Base-by-base conservation (phyloP, 2,797 vertebrate genomes). In the Aphelocoma californica region DNA sequence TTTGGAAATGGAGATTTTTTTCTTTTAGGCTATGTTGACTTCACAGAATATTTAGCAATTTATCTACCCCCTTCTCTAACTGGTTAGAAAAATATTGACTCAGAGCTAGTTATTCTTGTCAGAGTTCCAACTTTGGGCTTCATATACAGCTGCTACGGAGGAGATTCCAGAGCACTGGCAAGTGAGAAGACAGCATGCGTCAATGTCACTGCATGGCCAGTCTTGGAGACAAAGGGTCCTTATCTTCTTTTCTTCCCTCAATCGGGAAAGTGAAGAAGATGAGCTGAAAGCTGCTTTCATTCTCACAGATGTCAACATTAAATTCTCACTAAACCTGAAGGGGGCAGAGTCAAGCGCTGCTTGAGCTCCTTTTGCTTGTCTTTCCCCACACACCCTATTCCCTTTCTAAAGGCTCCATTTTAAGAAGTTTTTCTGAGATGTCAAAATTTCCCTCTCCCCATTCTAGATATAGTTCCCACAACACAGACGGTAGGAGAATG, bases 321-420 rank as follows among this genome's bases (percentile, higher is more conserved):
- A 83, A 81, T 66, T 75, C 51, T 48, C 18, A 62, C 24, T 69
- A 36, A 69, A 81, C 18, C 6, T 42, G 20, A 65, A 88, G 8
- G 6, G 4, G 14, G 5, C 32, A 83, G 16, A 74, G 6, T 25
- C 13, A 79, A 86, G 11, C 0, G 0, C 38, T 53, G 14, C 25
- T 81, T 62, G 34, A 88, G 9, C 2, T 77, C 15, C 14, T 77
- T 85, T 62, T 32, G 12, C 31, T 47, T 29, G 16, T 72, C n/a
- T 40, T 79, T 42, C 19, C 23, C 7, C 18, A 0, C 4, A 2
- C 14, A 9, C 4, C 12, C 14, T 47, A 32, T 9, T 64, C 14
- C 5, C 2, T 24, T 87, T 61, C 48, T 44, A 24, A 81, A 74
- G 19, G 3, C 4, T 53, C 15, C 8, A 21, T 72, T 85, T 79